Base-by-base conservation (phyloP, 2,888 invertebrate species). In the Morinoia aosen region DNA sequence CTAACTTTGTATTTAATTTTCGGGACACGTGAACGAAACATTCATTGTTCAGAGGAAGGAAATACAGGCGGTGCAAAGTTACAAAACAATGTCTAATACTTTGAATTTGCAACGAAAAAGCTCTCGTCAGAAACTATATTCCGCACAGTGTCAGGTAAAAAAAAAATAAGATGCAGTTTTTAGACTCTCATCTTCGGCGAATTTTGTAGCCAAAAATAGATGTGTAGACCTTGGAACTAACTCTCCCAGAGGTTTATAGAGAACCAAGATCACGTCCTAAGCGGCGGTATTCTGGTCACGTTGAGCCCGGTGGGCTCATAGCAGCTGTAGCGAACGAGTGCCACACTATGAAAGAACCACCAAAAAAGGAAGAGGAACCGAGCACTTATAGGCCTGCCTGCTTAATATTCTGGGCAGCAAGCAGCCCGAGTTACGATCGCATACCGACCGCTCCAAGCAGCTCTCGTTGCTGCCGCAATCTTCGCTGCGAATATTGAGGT, bases 311-410 rank as follows among this genome's bases (percentile, higher is more conserved):
- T 90, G 90, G 90, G 90, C 90, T 90, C 90, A 90, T 90, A 93
- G 93, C 93, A 93, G 93, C 93, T 93, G 93, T 57, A 93, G 93
- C 93, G 57, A 93, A 90, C 90, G 90, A 90, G 48, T 90, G 93
- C 93, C 57, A 57, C 90, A 12, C 93, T 56, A 93, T 93, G 93
- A 93, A 58, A 57, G 58, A 57, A 33, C 57, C 93, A 56, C 56
- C n/a, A 93, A 93, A 93, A 39, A 93, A 57, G n/a, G 93, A 93
- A 93, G 57, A 93, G 48, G 33, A 56, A 25, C 5, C 93, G 48
- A 56, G 90, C 39, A 90, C 48, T 90, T 90, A 76, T 48, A 56
- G 56, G 57, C n/a, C 57, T 93, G 58, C 93, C 93, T 93, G 19
- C 93, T 93, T 93, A 48, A 93, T 93, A 93, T 93, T 93, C 93